A percentile compares a stretch with the other conserved stretches of the same genome.
These are phyloP conservation scores for Anoura caudifer DNA, from an alignment of 2,113 vertebrate genomes.

Conservation along the genomic window DNA sequence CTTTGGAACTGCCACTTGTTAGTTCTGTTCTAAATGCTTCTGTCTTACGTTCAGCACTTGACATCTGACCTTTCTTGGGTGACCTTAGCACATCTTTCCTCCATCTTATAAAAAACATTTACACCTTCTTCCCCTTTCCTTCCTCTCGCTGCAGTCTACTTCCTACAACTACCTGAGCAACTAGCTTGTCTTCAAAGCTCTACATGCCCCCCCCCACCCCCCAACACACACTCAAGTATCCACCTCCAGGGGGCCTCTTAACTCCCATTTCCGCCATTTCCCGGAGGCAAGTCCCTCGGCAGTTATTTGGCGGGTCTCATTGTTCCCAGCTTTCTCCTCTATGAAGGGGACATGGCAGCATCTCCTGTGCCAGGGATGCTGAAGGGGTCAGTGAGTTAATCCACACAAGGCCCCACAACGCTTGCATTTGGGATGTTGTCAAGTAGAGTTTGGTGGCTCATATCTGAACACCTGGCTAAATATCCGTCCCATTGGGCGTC, in stretches of 20 bases:
- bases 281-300: neutral
- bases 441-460: neutral
- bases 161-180: neutral
- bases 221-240: neutral
- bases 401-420: neutral
- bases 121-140: neutral
- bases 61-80: neutral
- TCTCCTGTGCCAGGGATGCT: neutral
- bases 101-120: neutral
- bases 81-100: neutral
- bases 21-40: neutral
- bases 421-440: neutral
- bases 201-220: fast-evolving
- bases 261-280: neutral
- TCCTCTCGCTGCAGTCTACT: neutral
- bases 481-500: neutral
- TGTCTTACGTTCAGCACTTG: neutral
- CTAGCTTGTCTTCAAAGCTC: neutral
- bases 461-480: neutral
- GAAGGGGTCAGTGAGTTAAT: neutral
- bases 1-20: neutral
- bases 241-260: neutral
- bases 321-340: neutral
- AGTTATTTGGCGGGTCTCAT: neutral
- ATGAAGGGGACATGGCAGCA: fast-evolving